Evolutionary conservation across 2,113 vertebrate genomes (phyloP).

Genomic region (Epinephelus moara): DNA sequence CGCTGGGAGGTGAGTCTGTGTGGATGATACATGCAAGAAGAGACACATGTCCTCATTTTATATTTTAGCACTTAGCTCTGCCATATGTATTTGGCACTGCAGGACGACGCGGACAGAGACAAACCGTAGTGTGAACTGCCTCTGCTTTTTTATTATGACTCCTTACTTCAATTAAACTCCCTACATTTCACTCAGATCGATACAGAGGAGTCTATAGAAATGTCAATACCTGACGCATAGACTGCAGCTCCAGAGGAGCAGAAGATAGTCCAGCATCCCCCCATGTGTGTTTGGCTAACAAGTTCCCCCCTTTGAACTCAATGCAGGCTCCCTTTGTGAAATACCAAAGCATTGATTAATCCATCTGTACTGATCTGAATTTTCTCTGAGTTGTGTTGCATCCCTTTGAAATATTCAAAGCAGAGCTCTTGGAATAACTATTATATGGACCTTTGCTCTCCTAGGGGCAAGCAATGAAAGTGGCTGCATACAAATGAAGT

Average conservation of each 20-base stretch:
- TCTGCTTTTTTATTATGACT: conserved; percentile 54
- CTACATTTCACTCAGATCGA: conserved; percentile 67
- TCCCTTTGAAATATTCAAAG: conserved; percentile 82
- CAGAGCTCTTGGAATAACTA: conserved; percentile 73
- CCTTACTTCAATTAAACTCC: conserved; percentile 65
- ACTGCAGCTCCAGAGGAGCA: conserved; percentile 39
- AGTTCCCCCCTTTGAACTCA: conserved; percentile 77
- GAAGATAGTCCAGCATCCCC: conserved; percentile 60
- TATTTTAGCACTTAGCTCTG: conserved; percentile 30
- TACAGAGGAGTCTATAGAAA: conserved; percentile 73
- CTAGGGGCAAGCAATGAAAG: conserved; percentile 64
- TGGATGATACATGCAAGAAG: conserved; percentile 40
- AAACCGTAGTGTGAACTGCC: conserved; percentile 7
- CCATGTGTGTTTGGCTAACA: conserved; percentile 67
- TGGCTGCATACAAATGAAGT: conserved; percentile 80
- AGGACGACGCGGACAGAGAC: not conserved
- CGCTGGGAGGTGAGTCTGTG: conserved; percentile 40
- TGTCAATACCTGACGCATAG: conserved; percentile 70
- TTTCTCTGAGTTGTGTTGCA: conserved; percentile 72
- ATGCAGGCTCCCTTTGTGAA: conserved; percentile 70
- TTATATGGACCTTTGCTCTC: conserved; percentile 77
- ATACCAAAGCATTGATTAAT: conserved; percentile 79
- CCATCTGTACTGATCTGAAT: conserved; percentile 77
- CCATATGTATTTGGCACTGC: not conserved
- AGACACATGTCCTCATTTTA: conserved; percentile 40